Evolutionary conservation across 2,888 invertebrate genomes (phyloP).

Genomic region (Cheilosia variabilis): DNA sequence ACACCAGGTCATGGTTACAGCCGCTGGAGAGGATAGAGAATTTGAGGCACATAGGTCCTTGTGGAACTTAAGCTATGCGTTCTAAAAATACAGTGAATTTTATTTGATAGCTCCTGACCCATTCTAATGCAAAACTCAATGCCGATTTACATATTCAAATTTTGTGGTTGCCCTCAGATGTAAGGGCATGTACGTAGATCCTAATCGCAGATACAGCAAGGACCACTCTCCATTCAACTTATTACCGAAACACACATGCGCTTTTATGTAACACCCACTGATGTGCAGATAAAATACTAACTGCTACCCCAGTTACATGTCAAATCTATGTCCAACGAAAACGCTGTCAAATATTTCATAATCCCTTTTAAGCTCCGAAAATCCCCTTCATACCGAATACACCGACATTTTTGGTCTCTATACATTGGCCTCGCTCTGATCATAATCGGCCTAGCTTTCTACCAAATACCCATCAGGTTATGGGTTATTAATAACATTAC

Average conservation of each 20-base stretch:
- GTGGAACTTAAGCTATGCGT: too few species aligned
- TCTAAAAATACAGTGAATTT: too few species aligned
- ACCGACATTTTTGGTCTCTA: background rate
- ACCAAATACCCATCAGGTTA: conserved; percentile 35
- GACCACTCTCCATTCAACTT: too few species aligned
- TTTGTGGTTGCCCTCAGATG: too few species aligned
- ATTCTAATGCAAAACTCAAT: too few species aligned
- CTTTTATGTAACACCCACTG: background rate
- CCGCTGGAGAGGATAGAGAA: too few species aligned
- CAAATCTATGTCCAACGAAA: background rate
- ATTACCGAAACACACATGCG: background rate
- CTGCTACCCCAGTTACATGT: background rate
- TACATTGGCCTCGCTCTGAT: background rate
- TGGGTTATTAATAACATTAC: conserved; percentile 60
- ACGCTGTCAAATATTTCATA: conserved; percentile 13
- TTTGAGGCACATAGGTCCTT: too few species aligned
- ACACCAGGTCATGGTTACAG: too few species aligned
- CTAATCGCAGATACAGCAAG: too few species aligned
- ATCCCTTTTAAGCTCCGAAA: conserved; percentile 10
- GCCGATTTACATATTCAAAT: too few species aligned
- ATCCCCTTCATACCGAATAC: background rate
- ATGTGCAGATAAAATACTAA: background rate
- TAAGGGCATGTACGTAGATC: too few species aligned
- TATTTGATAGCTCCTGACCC: too few species aligned
- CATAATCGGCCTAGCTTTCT: conserved; percentile 6